A percentile compares a stretch with the other conserved stretches of the same genome.
These are phyloP conservation scores for Melospiza melodia DNA, from an alignment of 2,113 vertebrate species.

Conservation along the genomic window DNA sequence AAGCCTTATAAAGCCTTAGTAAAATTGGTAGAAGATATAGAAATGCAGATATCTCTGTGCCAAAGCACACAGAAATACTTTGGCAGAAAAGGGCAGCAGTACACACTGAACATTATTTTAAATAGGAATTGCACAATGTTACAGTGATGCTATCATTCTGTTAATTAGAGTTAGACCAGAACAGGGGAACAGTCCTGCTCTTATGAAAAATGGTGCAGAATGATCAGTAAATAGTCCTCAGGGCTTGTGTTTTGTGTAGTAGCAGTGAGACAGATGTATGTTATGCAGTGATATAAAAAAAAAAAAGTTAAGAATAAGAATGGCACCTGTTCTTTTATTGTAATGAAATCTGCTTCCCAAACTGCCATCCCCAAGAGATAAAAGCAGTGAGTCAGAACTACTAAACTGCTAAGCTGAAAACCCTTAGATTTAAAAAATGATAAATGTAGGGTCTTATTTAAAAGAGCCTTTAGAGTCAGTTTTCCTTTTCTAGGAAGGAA, in stretches of 20 bases:
- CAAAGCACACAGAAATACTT: not conserved
- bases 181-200: not conserved
- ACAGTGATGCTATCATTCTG: not conserved
- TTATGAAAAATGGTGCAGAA: not conserved
- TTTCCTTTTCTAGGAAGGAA: not conserved
- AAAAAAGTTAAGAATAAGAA: not conserved
- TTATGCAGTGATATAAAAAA: not conserved
- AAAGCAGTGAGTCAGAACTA: not conserved
- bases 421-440: not conserved
- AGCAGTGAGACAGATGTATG: not conserved
- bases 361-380: not conserved
- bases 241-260: not conserved
- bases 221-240: not conserved
- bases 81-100: slow-evolving; percentile 24
- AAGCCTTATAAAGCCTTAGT: slow-evolving; percentile 35
- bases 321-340: slow-evolving; percentile 7
- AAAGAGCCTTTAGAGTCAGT: not conserved
- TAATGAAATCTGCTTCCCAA: slow-evolving; percentile 13
- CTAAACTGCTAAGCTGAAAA: not conserved
- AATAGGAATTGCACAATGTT: not conserved
- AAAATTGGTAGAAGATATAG: slow-evolving; percentile 13
- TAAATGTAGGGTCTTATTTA: not conserved
- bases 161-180: slow-evolving; percentile 34
- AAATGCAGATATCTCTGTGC: slow-evolving; percentile 40
- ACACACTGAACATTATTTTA: not conserved